These are phyloP conservation scores for Pocillopora verrucosa DNA, from an alignment of 64 coral and sea anemone genomes.

Conservation along the genomic window DNA sequence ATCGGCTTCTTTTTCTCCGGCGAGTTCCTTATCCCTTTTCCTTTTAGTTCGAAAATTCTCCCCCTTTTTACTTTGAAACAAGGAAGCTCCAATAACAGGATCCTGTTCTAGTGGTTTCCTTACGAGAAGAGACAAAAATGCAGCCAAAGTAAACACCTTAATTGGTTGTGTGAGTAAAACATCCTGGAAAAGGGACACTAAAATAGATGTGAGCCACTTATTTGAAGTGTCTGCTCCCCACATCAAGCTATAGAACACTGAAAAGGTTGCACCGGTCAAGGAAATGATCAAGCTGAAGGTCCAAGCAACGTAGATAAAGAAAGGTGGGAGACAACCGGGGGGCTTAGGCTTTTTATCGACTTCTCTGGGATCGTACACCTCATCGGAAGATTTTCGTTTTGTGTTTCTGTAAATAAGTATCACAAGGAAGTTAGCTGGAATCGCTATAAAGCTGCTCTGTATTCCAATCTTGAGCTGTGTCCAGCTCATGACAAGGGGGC, in stretches of 20 bases:
- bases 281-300: constrained; percentile 3
- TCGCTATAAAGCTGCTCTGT: constrained; percentile 53
- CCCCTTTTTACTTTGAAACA: neutral
- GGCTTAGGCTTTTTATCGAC: neutral
- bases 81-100: neutral
- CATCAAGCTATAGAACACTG: constrained; percentile 27
- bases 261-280: neutral
- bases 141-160: constrained; percentile 27
- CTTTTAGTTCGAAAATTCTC: neutral
- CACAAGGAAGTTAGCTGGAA: constrained; percentile 50
- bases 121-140: constrained; percentile 21
- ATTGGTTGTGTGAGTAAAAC: constrained; percentile 19
- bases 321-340: constrained; percentile 2
- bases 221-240: constrained; percentile 47
- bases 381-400: neutral
- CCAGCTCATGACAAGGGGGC: constrained; percentile 56
- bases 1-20: neutral
- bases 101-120: neutral
- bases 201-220: constrained; percentile 35
- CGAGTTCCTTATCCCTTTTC: neutral
- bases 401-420: constrained; percentile 51
- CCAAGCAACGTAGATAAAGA: constrained; percentile 32
- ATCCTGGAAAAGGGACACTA: constrained; percentile 37
- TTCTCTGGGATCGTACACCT: neutral
- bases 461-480: constrained; percentile 48